Percentiles rank a stretch among this genome's conserved stretches.
Conservation (phyloP, 2,888 invertebrate species). For the Temnothorax unifasciatus region DNA sequence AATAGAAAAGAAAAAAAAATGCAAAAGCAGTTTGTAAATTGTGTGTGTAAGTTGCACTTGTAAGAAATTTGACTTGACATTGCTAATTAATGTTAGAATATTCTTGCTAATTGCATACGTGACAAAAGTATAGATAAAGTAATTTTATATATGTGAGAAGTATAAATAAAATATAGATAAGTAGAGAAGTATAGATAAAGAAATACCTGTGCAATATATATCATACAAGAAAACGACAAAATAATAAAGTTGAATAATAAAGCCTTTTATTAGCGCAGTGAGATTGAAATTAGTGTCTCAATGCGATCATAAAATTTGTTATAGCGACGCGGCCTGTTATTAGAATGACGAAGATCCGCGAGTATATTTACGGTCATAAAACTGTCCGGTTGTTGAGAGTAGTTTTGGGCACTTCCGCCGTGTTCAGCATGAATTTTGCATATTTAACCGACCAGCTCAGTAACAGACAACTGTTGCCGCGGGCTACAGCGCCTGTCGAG, state of each 20-base stretch:
- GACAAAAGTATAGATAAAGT: background rate
- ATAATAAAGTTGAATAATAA: constrained; percentile 6
- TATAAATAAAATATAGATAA: too few species aligned
- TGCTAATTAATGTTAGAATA: background rate
- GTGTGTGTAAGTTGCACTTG: background rate
- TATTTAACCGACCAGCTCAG: constrained; percentile 61
- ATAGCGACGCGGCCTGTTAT: constrained; percentile 20
- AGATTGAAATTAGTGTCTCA: constrained; percentile 26
- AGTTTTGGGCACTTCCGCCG: constrained; percentile 50
- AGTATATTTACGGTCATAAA: constrained; percentile 49
- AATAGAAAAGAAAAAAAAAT: background rate
- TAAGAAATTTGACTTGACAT: background rate
- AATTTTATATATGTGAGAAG: too few species aligned
- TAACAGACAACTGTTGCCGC: constrained; percentile 64
- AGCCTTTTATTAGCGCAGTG: background rate
- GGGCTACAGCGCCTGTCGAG: constrained; percentile 58
- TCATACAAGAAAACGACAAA: background rate
- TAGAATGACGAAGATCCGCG: constrained; percentile 50
- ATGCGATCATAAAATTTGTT: constrained; percentile 33
- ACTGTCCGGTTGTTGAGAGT: constrained; percentile 52
- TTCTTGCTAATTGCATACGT: background rate
- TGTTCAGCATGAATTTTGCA: constrained; percentile 54
- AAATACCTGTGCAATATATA: background rate
- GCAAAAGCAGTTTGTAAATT: background rate
- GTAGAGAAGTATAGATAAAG: background rate